These are phyloP conservation scores for Spilarctia lutea DNA, from an alignment of 2,888 invertebrate genomes.

Conservation along the genomic window DNA sequence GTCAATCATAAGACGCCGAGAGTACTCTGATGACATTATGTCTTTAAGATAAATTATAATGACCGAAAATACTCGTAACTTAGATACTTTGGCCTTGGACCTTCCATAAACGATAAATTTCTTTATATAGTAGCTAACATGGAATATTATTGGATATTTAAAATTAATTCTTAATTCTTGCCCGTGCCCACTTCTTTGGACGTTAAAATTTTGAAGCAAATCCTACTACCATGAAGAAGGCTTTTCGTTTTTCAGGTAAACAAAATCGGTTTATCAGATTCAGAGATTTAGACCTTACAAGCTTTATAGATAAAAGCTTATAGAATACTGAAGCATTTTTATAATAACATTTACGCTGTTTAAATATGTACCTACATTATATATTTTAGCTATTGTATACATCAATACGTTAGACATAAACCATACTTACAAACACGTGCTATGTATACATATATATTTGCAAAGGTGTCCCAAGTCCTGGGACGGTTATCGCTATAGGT, in stretches of 20 bases:
- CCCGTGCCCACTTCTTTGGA: no score
- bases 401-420: not conserved
- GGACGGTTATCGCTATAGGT: slow-evolving; percentile 26
- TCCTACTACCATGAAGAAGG: no score
- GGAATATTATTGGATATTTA: no score
- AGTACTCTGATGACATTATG: no score
- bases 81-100: not conserved
- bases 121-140: no score
- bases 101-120: no score
- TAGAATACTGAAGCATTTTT: not conserved
- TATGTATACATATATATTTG: slow-evolving; percentile 20
- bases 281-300: no score
- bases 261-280: no score
- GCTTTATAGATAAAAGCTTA: not conserved
- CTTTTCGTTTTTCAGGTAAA: no score
- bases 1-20: not conserved
- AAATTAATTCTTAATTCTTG: not conserved
- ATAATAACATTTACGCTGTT: not conserved
- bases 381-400: not conserved
- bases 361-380: not conserved
- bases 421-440: not conserved
- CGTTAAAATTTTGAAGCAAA: no score
- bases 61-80: not conserved
- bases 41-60: not conserved
- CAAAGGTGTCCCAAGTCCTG: slow-evolving; percentile 25